phyloP scores from a whole-genome alignment of 2,888 invertebrate species.

The Phytoseiulus persimilis region DNA sequence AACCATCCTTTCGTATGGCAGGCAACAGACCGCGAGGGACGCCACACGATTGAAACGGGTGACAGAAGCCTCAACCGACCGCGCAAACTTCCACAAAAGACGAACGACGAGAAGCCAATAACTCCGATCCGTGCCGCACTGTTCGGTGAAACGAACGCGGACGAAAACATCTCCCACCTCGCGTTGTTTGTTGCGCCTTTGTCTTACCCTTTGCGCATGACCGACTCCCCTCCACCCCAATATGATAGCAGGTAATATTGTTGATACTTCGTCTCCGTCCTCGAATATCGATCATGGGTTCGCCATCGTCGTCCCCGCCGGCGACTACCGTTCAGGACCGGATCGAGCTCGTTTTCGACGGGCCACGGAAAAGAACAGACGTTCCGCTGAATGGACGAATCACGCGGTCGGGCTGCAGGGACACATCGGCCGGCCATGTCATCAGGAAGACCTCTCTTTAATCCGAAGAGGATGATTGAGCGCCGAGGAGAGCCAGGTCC shows the following conservation, averaged over 20 bases:
- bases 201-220: neutral
- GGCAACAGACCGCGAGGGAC: neutral
- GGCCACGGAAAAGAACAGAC: too few relatives aligned
- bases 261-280: neutral
- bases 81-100: neutral
- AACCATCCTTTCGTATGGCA: neutral
- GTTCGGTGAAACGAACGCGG: neutral
- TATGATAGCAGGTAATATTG: neutral
- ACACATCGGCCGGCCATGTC: too few relatives aligned
- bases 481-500: too few relatives aligned
- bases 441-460: too few relatives aligned
- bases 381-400: too few relatives aligned
- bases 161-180: neutral
- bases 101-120: neutral
- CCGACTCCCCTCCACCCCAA: neutral
- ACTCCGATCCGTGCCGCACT: neutral
- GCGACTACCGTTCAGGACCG: too few relatives aligned
- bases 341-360: too few relatives aligned
- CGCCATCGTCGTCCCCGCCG: neutral
- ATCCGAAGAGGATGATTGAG: too few relatives aligned
- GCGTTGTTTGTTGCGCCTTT: neutral
- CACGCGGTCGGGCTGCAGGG: too few relatives aligned
- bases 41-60: neutral
- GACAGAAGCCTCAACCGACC: neutral
- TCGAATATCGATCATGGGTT: neutral